Conservation (phyloP, 2,888 invertebrate species). For the Synanthedon andrenaeformis region DNA sequence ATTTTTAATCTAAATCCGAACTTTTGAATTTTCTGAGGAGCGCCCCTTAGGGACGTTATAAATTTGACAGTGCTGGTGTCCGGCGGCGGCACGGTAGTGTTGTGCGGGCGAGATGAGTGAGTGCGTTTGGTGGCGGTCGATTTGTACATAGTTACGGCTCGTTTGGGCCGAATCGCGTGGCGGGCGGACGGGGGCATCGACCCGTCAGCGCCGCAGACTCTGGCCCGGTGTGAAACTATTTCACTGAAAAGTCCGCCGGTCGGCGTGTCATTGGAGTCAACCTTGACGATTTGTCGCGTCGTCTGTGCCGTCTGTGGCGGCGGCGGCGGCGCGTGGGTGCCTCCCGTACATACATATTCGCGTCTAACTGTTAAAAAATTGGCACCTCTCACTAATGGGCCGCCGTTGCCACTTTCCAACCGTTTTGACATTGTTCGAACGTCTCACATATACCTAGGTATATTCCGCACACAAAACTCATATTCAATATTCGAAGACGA, state of each 20-base stretch:
- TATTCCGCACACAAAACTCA: not conserved
- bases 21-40: no score
- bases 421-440: conserved; percentile 3
- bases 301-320: conserved; percentile 42
- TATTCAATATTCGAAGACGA: no score
- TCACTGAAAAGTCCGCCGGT: conserved; percentile 63
- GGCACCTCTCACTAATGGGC: conserved; percentile 42
- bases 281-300: conserved; percentile 66
- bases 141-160: conserved; percentile 27
- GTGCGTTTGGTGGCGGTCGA: not conserved
- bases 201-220: conserved; percentile 33
- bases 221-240: conserved; percentile 59
- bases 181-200: conserved; percentile 49
- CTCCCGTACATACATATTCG: conserved; percentile 42
- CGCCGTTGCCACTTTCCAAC: conserved; percentile 5
- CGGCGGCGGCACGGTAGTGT: no score
- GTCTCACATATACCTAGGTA: not conserved
- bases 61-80: no score
- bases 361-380: conserved; percentile 45
- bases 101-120: not conserved
- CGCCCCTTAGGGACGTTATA: no score
- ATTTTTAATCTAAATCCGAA: no score
- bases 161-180: conserved; percentile 59
- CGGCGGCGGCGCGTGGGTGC: conserved; percentile 50
- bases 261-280: conserved; percentile 59